Conservation (phyloP, 2,797 vertebrate genomes). For the Dendrocincla fuliginosa region DNA sequence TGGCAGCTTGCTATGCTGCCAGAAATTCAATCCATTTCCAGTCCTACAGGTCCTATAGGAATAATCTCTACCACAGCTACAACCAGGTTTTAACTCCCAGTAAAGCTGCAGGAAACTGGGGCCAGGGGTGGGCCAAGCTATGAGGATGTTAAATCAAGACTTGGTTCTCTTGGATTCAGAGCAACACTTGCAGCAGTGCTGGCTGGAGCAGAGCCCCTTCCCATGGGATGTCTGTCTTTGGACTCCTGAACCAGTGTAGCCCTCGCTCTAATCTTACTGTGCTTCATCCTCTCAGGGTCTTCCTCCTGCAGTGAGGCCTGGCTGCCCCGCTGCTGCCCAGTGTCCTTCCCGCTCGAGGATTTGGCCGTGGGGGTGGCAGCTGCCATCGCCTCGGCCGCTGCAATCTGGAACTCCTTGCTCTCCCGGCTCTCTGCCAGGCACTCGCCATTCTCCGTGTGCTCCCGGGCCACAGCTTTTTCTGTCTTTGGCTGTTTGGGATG, state of each 20-base stretch:
- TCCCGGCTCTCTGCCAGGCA: conserved; percentile 72
- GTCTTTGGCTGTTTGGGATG: conserved; percentile 84
- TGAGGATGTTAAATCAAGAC: neutral
- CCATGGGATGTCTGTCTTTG: accelerated
- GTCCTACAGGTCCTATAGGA: neutral
- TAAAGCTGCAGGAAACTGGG: neutral
- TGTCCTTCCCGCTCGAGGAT: conserved; percentile 77
- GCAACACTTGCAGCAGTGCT: accelerated
- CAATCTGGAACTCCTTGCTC: conserved; percentile 74
- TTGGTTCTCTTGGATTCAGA: neutral
- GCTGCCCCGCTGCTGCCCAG: conserved; percentile 71
- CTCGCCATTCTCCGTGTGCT: conserved; percentile 86
- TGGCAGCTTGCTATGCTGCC: accelerated
- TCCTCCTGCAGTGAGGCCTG: conserved; percentile 82
- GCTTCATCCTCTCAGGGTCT: conserved; percentile 92
- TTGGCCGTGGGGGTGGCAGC: conserved; percentile 63
- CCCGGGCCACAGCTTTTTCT: conserved; percentile 80
- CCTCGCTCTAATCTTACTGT: conserved; percentile 87
- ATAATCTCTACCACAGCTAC: neutral
- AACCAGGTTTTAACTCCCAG: neutral
- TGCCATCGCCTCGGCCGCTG: conserved; percentile 66
- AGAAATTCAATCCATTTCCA: neutral
- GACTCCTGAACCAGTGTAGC: neutral
- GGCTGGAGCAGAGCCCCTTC: neutral
- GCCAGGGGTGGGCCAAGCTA: neutral